These are phyloP conservation scores for Caprella mutica DNA, from an alignment of 2,888 invertebrate genomes.

Conservation along the genomic window DNA sequence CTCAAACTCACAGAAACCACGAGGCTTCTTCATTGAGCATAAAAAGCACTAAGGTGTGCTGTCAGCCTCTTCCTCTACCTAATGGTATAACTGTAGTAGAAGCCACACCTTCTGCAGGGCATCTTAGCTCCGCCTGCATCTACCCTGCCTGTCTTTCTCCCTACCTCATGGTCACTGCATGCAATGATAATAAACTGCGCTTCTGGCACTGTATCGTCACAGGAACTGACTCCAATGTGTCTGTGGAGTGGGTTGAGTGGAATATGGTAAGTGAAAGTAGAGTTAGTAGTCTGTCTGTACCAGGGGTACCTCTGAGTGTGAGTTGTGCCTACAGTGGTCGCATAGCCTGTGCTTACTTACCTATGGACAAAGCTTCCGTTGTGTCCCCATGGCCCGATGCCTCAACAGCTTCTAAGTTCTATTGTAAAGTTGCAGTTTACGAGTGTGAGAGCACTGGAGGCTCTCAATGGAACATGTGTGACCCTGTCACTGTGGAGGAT, in stretches of 20 bases:
- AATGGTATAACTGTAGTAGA: conserved; percentile 84
- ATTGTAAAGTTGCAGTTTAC: conserved; percentile 88
- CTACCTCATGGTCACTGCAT: conserved; percentile 88
- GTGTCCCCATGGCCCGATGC: conserved; percentile 53
- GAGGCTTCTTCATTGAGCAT: conserved; percentile 61
- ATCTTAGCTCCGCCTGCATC: conserved; percentile 91
- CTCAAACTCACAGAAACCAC: not conserved
- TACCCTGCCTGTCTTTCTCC: conserved; percentile 98
- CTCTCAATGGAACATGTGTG: conserved; percentile 78
- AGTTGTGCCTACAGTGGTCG: conserved; percentile 96
- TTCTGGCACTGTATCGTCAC: conserved; percentile 72
- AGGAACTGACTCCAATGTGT: conserved; percentile 40
- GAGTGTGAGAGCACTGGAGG: conserved; percentile 98
- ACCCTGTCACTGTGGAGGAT: conserved; percentile 85
- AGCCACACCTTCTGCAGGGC: conserved; percentile 90
- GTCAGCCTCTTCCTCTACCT: conserved; percentile 73
- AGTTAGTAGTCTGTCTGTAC: conserved; percentile 58
- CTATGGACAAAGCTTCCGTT: not conserved
- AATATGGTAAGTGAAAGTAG: conserved; percentile 66
- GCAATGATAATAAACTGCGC: conserved; percentile 76
- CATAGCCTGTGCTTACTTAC: conserved; percentile 90
- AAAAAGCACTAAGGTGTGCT: conserved; percentile 82
- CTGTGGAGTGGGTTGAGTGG: conserved; percentile 76
- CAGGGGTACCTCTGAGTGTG: conserved; percentile 77
- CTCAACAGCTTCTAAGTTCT: conserved; percentile 51